Evolutionary conservation across 2,113 vertebrate genomes (phyloP), one percentile per base, ranked within the genome.

Genomic region (Chlorocebus sabaeus): DNA sequence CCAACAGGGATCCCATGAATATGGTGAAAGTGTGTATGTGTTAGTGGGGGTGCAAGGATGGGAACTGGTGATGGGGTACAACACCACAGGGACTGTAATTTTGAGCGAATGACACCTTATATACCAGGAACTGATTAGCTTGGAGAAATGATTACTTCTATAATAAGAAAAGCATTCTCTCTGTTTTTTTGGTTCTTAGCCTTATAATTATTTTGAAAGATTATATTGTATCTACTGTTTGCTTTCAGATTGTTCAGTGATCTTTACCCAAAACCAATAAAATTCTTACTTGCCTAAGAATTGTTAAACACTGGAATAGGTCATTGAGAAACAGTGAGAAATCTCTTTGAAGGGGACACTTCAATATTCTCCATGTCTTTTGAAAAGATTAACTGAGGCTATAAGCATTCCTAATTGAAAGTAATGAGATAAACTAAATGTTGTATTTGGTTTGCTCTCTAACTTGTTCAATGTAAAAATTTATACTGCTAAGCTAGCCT

Each of bases 51-150:
- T 7, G 0, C 14, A 12, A 50, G 2, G 30, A 9, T n/a, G 1
- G 25, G 18, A 12, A 2, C 0, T 22, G 25, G n/a, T 0, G 1
- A 0, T 35, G 1, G n/a, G 1, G 18, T 72, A 6, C 8, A 30
- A 38, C 35, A 64, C 8, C 17, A 7, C 9, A 35, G 22, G 14
- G 23, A 1, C 22, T 38, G 8, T 11, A 43, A 8, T 17, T 45
- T 20, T 48, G 27, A 59, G 5, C 48, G 20, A 67, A 4, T 79
- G 68, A 88, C 1, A 59, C 4, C 8, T 76, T 48, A 16, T 10
- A 55, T 22, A 11, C 27, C 48, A 85, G 90, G 84, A 59, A 59
- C 6, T 40, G 40, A 22, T 50, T 27, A 43, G 22, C n/a, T 11
- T 64, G 30, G 35, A 70, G 40, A 84, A 55, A 22, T 50, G 38